Conservation (phyloP, 2,888 invertebrate genomes). For the Tromatobia lineatoria region DNA sequence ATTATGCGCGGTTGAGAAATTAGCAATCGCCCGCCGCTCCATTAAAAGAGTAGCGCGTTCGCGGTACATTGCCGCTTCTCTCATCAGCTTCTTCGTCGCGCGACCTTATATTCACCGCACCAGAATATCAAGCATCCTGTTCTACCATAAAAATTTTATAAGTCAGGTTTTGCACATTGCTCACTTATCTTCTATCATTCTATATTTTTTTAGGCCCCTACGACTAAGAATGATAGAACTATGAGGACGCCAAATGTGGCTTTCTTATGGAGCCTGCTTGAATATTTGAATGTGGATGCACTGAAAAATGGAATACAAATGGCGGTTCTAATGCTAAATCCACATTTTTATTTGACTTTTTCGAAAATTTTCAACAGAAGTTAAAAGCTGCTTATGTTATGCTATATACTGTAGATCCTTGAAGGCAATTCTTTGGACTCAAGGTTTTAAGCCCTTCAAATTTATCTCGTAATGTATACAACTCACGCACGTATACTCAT, state of each 20-base stretch:
- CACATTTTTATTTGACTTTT: too few relatives aligned
- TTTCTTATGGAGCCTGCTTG: too few relatives aligned
- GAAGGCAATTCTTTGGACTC: not conserved
- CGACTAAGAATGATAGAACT: too few relatives aligned
- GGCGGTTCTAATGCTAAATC: too few relatives aligned
- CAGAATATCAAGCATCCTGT: not conserved
- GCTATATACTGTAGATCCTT: not conserved
- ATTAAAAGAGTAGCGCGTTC: conserved; percentile 24
- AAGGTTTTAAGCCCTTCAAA: not conserved
- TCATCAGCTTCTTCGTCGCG: conserved; percentile 34
- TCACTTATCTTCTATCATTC: too few relatives aligned
- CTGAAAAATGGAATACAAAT: too few relatives aligned
- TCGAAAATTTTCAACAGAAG: too few relatives aligned
- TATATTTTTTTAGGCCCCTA: too few relatives aligned
- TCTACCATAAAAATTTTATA: too few relatives aligned
- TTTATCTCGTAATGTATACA: conserved; percentile 23
- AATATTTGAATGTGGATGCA: too few relatives aligned
- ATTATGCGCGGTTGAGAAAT: conserved; percentile 61
- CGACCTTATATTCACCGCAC: not conserved
- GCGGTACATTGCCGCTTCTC: conserved; percentile 49
- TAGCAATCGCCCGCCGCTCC: conserved; percentile 42
- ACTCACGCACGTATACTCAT: conserved; percentile 36
- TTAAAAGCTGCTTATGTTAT: not conserved
- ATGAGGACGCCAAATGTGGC: too few relatives aligned
- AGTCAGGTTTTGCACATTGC: too few relatives aligned